phyloP scores from a whole-genome alignment of 2,113 vertebrate species.

The Seriola dumerili region DNA sequence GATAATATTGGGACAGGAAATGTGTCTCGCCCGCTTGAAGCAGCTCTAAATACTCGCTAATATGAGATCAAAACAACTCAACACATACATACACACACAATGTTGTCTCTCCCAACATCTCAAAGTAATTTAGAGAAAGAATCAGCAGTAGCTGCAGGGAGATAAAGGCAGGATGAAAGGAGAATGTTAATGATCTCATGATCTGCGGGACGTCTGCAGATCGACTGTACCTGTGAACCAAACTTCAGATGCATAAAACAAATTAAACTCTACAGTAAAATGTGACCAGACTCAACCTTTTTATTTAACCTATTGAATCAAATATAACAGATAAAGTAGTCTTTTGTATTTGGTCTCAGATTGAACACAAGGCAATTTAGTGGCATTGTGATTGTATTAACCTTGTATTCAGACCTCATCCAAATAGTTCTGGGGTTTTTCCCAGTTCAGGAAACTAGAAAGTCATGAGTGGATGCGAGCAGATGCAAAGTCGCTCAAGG shows the following conservation, averaged over 20 bases:
- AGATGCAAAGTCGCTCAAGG: too few relatives aligned
- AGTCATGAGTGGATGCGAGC: too few relatives aligned
- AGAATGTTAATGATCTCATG: conserved; percentile 35
- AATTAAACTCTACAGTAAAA: conserved; percentile 1
- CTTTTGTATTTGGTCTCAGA: neutral
- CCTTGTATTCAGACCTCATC: neutral
- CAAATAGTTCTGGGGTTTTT: too few relatives aligned
- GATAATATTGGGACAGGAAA: neutral
- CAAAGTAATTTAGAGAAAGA: conserved; percentile 45
- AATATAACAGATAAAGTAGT: neutral
- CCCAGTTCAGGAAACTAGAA: too few relatives aligned
- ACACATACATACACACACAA: conserved; percentile 16
- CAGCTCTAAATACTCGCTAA: conserved; percentile 12
- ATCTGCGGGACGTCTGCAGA: conserved; percentile 12
- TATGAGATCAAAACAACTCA: conserved; percentile 29
- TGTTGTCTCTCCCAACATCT: conserved; percentile 23
- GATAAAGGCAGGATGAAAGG: conserved; percentile 40
- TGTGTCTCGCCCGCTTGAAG: conserved; percentile 1
- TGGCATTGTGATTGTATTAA: neutral
- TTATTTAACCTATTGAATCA: neutral
- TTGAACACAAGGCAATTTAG: neutral
- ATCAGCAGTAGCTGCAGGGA: conserved; percentile 42
- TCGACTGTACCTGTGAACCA: neutral
- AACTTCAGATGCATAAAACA: neutral
- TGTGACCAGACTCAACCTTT: neutral